A percentile compares a stretch with the other conserved stretches of the same genome.
Conservation (phyloP, 2,888 invertebrate genomes). For the Mamestra brassicae region DNA sequence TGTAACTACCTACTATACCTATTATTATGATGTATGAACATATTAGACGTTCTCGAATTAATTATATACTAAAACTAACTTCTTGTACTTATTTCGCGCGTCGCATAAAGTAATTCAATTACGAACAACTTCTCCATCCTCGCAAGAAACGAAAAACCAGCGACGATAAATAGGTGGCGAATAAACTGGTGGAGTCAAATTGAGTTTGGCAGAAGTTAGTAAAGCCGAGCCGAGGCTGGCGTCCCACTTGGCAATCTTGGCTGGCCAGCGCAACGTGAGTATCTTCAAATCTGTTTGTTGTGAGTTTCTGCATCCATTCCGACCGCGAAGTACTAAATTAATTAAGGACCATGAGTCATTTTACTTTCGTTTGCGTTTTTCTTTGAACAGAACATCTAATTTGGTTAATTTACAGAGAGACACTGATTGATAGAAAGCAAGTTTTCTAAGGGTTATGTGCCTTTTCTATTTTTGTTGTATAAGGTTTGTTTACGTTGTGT, state of each 20-base stretch:
- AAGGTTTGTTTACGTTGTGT: not conserved
- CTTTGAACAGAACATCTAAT: constrained; percentile 23
- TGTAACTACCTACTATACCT: not conserved
- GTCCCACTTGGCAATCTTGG: constrained; percentile 20
- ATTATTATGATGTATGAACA: not conserved
- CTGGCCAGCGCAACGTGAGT: not conserved
- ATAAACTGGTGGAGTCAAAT: constrained; percentile 52
- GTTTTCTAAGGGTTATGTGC: not conserved
- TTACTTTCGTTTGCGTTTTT: constrained; percentile 18
- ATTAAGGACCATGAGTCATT: constrained; percentile 26
- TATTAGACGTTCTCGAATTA: constrained; percentile 16
- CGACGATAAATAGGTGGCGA: constrained; percentile 38
- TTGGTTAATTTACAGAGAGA: constrained; percentile 32
- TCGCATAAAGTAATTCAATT: constrained; percentile 46
- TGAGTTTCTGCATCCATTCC: constrained; percentile 12
- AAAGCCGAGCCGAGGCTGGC: constrained; percentile 15
- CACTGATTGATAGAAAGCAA: constrained; percentile 4
- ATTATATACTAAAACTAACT: constrained; percentile 19
- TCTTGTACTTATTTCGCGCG: constrained; percentile 25
- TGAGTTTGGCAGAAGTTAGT: constrained; percentile 45
- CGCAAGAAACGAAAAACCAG: constrained; percentile 22
- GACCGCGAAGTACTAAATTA: constrained; percentile 14
- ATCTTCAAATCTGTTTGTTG: constrained; percentile 17
- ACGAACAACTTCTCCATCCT: constrained; percentile 21
- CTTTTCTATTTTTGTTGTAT: not conserved